A percentile compares a stretch with the other conserved stretches of the same genome.
These are phyloP conservation scores for Deilephila elpenor DNA, from an alignment of 2,888 invertebrate species.

Conservation along the genomic window DNA sequence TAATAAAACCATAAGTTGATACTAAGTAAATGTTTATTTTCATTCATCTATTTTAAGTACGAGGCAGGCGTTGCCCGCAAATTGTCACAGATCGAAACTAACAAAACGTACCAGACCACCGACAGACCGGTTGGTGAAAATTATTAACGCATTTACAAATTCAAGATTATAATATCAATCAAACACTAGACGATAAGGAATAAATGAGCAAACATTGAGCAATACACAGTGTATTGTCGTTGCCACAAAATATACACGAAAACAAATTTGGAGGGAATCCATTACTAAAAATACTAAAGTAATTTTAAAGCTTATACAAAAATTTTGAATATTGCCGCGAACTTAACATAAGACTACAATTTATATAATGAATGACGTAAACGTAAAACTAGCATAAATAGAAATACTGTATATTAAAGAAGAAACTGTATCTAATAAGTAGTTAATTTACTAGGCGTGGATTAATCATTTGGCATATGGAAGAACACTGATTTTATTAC, in stretches of 20 bases:
- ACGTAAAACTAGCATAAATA: conserved; percentile 35
- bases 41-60: conserved; percentile 74
- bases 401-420: conserved; percentile 32
- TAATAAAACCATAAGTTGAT: conserved; percentile 59
- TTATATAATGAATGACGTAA: conserved; percentile 33
- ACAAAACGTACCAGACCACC: conserved; percentile 32
- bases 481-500: too few species aligned
- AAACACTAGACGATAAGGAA: conserved; percentile 55
- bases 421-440: background rate
- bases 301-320: conserved; percentile 65
- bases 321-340: conserved; percentile 67
- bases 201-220: conserved; percentile 80
- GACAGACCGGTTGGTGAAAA: conserved; percentile 30
- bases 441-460: background rate
- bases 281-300: conserved; percentile 54
- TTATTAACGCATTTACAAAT: conserved; percentile 44
- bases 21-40: conserved; percentile 82
- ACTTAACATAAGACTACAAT: conserved; percentile 47
- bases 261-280: conserved; percentile 60
- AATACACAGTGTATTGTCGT: conserved; percentile 78
- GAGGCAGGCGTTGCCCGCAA: conserved; percentile 63
- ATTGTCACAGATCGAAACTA: conserved; percentile 65
- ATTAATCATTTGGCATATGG: background rate
- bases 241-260: conserved; percentile 59
- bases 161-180: conserved; percentile 56